These are phyloP conservation scores for Lepilemur septentrionalis DNA, from an alignment of 2,797 vertebrate genomes.

Conservation along the genomic window DNA sequence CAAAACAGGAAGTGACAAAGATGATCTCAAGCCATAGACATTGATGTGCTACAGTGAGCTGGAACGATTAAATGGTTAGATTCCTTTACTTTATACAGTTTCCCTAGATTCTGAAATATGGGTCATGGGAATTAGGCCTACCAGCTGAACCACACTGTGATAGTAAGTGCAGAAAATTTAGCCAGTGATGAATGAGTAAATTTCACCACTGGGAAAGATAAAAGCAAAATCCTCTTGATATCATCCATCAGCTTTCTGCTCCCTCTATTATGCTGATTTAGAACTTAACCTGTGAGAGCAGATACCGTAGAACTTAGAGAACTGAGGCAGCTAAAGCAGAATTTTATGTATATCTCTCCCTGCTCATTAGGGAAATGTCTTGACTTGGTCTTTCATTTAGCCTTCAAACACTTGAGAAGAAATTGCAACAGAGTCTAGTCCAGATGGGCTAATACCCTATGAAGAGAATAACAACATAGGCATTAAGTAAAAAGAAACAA, in stretches of 20 bases:
- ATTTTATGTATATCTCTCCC: not conserved
- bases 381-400: not conserved
- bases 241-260: not conserved
- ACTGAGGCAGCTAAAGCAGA: conserved; percentile 22
- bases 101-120: not conserved
- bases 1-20: not conserved
- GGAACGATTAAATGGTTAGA: not conserved
- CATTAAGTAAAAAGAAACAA: not conserved
- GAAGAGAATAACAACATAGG: not conserved
- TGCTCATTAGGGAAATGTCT: conserved; percentile 2
- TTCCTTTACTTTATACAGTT: not conserved
- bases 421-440: not conserved
- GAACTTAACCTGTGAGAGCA: not conserved
- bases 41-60: not conserved
- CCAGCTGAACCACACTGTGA: conserved; percentile 4
- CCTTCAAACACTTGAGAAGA: conserved; percentile 7
- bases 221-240: conserved; percentile 49
- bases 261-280: conserved; percentile 40
- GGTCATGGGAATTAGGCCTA: not conserved
- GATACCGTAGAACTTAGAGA: conserved; percentile 33
- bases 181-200: not conserved
- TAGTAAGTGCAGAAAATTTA: conserved; percentile 30
- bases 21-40: not conserved
- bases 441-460: not conserved
- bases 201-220: conserved; percentile 12